Evolutionary conservation across 2,888 invertebrate species (phyloP).

Genomic region (Drosophila buzzatii): DNA sequence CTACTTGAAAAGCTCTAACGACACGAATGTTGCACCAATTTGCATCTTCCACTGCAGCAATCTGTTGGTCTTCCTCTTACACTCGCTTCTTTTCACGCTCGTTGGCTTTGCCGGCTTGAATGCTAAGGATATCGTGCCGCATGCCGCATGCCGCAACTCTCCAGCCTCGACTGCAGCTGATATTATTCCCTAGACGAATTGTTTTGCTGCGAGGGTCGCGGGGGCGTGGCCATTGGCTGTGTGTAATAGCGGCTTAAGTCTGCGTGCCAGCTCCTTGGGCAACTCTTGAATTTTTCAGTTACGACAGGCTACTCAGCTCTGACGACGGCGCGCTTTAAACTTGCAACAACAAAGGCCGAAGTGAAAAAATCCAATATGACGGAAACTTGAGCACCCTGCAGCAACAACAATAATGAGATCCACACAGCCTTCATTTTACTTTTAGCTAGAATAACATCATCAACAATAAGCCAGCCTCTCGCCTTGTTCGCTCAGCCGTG

Average conservation of each 20-base stretch:
- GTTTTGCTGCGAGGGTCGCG: slow-evolving; percentile 3
- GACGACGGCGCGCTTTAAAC: slow-evolving; percentile 28
- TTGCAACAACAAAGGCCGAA: slow-evolving; percentile 12
- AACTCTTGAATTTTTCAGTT: slow-evolving; percentile 35
- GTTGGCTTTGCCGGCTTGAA: slow-evolving; percentile 28
- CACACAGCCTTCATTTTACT: slow-evolving; percentile 49
- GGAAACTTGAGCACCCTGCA: slow-evolving; percentile 17
- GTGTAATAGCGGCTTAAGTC: slow-evolving; percentile 17
- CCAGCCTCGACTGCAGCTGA: slow-evolving; percentile 6
- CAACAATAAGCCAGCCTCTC: slow-evolving; percentile 1
- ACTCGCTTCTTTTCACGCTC: not conserved
- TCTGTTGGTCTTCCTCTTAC: slow-evolving; percentile 12
- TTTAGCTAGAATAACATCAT: slow-evolving; percentile 33
- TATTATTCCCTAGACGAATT: slow-evolving; percentile 13
- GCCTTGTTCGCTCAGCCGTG: not conserved
- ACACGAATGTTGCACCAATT: slow-evolving; percentile 61
- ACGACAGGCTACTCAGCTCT: slow-evolving; percentile 17
- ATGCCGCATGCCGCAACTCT: slow-evolving; percentile 28
- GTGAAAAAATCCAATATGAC: slow-evolving; percentile 48
- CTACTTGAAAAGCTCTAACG: slow-evolving; percentile 45
- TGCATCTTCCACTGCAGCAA: slow-evolving; percentile 33
- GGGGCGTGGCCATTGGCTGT: not conserved
- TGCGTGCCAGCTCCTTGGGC: slow-evolving; percentile 11
- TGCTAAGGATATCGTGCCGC: slow-evolving; percentile 50
- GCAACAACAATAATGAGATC: slow-evolving; percentile 44